phyloP scores from a whole-genome alignment of 2,888 invertebrate genomes.

The Lasius fuliginosus region DNA sequence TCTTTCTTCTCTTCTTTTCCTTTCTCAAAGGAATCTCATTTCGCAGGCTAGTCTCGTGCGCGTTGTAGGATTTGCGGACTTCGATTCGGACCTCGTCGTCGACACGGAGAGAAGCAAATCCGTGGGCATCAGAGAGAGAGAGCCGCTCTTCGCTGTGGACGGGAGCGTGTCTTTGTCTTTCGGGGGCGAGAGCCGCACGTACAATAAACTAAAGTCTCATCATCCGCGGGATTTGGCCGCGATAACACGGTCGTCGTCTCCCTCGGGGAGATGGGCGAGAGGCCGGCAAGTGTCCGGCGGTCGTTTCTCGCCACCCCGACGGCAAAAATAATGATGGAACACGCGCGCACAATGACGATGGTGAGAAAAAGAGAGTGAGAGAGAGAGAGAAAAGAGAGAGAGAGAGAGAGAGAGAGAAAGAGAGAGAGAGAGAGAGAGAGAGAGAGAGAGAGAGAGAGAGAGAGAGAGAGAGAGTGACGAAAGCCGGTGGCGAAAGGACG shows the following conservation, averaged over 20 bases:
- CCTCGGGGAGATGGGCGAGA: conserved; percentile 39
- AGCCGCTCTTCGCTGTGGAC: conserved; percentile 53
- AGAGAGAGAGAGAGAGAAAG: background rate
- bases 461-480: conserved; percentile 57
- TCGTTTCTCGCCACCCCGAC: conserved; percentile 47
- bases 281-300: conserved; percentile 51
- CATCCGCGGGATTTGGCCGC: conserved; percentile 85
- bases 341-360: conserved; percentile 13
- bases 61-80: conserved; percentile 78
- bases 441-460: background rate
- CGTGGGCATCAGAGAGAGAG: conserved; percentile 70
- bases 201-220: conserved; percentile 86
- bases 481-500: conserved; percentile 42
- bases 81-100: conserved; percentile 68
- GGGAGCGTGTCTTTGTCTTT: conserved; percentile 67
- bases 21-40: conserved; percentile 79
- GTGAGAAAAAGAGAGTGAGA: conserved; percentile 12
- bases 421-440: conserved; percentile 40
- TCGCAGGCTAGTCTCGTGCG: conserved; percentile 83
- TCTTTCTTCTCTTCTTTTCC: conserved; percentile 31
- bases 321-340: conserved; percentile 67
- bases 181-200: conserved; percentile 75
- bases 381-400: conserved; percentile 23
- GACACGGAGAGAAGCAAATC: conserved; percentile 71
- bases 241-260: conserved; percentile 83